phyloP scores from a whole-genome alignment of 2,888 invertebrate genomes.

The Eurytoma californica region DNA sequence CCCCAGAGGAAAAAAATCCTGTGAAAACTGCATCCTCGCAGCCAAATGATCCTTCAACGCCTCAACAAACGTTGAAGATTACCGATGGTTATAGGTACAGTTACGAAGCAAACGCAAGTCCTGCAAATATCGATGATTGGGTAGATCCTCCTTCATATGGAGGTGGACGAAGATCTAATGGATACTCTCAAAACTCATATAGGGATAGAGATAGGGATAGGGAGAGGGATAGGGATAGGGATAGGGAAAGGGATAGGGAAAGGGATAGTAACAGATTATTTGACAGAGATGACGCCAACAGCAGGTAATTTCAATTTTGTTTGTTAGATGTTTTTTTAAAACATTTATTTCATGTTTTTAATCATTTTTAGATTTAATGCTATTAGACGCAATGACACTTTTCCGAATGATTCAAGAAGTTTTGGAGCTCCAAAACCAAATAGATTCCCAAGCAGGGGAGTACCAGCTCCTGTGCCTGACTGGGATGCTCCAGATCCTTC shows the following conservation, averaged over 20 bases:
- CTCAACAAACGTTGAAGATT: conserved; percentile 49
- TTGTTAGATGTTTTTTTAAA: neutral
- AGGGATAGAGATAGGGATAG: neutral
- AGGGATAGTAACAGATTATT: conserved; percentile 36
- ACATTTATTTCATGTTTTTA: neutral
- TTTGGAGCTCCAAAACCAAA: conserved; percentile 34
- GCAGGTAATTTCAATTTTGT: neutral
- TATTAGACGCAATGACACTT: conserved; percentile 9
- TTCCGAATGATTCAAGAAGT: conserved; percentile 22
- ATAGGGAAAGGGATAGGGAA: conserved; percentile 6
- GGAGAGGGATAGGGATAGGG: neutral
- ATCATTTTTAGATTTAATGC: conserved; percentile 47
- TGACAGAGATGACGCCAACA: conserved; percentile 26
- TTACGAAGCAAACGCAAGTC: conserved; percentile 54
- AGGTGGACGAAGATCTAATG: conserved; percentile 36
- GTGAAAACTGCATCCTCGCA: neutral
- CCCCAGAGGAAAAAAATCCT: neutral
- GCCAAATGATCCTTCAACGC: neutral
- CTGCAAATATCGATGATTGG: conserved; percentile 57
- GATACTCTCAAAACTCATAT: conserved; percentile 37
- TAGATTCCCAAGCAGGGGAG: conserved; percentile 24
- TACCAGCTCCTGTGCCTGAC: conserved; percentile 30
- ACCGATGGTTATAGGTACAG: conserved; percentile 56
- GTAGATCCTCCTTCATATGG: conserved; percentile 48
- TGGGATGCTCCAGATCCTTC: conserved; percentile 51